Percentiles rank a stretch among this genome's conserved stretches.
phyloP scores from a whole-genome alignment of 2,113 vertebrate species.

The Progne subis region DNA sequence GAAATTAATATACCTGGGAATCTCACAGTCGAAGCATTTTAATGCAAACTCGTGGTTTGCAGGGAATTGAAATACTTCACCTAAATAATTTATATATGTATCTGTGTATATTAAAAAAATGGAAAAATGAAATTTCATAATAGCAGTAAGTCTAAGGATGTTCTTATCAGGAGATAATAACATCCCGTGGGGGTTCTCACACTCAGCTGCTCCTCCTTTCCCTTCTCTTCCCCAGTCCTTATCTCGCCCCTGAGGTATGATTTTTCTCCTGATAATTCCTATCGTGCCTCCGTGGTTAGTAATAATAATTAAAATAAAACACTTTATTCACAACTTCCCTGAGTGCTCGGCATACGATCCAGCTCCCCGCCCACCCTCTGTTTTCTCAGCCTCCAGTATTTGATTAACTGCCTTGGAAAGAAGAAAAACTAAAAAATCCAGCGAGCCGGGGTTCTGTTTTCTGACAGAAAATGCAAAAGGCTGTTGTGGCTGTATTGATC shows the following conservation, averaged over 20 bases:
- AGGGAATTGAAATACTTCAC: conserved; percentile 76
- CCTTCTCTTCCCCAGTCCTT: conserved; percentile 42
- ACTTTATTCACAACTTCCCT: conserved; percentile 71
- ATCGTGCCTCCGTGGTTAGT: conserved; percentile 66
- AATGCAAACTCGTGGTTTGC: conserved; percentile 74
- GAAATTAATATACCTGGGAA: conserved; percentile 80
- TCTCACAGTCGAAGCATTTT: conserved; percentile 81
- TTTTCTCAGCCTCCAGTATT: background rate
- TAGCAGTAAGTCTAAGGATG: conserved; percentile 74
- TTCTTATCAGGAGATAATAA: conserved; percentile 83
- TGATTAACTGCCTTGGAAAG: conserved; percentile 42
- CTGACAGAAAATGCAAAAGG: conserved; percentile 32
- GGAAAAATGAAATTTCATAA: conserved; percentile 74
- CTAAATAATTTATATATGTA: conserved; percentile 80
- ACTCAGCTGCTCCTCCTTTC: conserved; percentile 75
- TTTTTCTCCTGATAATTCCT: conserved; percentile 79
- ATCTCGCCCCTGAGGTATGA: conserved; percentile 75
- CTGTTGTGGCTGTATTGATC: conserved; percentile 71
- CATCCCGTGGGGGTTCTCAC: conserved; percentile 76
- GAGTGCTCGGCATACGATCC: conserved; percentile 15
- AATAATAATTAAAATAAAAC: conserved; percentile 76
- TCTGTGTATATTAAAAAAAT: conserved; percentile 71
- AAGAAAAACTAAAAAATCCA: background rate
- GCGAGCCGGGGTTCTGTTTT: conserved; percentile 28
- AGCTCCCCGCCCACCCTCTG: background rate